Conservation (phyloP, 2,797 vertebrate species). For the Thamnophis elegans region DNA sequence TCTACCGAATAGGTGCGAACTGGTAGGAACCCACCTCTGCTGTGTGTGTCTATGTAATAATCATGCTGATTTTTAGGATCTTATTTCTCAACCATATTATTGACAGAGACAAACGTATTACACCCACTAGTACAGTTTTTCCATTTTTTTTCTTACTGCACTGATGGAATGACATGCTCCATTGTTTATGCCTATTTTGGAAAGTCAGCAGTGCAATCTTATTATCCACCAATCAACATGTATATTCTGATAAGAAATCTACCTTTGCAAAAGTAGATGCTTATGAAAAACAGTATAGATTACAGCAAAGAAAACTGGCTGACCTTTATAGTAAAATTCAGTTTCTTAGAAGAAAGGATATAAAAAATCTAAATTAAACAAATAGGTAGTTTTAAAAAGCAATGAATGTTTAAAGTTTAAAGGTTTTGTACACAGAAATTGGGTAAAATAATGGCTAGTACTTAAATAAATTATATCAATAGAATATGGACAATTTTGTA, state of each 20-base stretch:
- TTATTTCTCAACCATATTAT: not conserved
- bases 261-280: not conserved
- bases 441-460: not conserved
- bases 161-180: not conserved
- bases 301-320: constrained; percentile 15
- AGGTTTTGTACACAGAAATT: not conserved
- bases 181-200: constrained; percentile 12
- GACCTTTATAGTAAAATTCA: constrained; percentile 14
- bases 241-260: not conserved
- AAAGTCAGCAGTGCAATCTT: constrained; percentile 20
- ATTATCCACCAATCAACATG: not conserved
- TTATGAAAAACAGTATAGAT: constrained; percentile 30
- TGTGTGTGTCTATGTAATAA: not conserved
- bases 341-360: not conserved
- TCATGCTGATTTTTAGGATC: not conserved
- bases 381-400: constrained; percentile 6
- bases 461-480: not conserved
- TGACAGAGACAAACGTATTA: not conserved
- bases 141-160: not conserved
- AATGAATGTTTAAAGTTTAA: not conserved
- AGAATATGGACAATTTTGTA: not conserved
- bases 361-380: constrained; percentile 12
- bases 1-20: no score
- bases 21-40: no score
- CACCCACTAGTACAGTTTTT: not conserved